Conservation (phyloP, 2,113 vertebrate genomes). For the Trachemys scripta region DNA sequence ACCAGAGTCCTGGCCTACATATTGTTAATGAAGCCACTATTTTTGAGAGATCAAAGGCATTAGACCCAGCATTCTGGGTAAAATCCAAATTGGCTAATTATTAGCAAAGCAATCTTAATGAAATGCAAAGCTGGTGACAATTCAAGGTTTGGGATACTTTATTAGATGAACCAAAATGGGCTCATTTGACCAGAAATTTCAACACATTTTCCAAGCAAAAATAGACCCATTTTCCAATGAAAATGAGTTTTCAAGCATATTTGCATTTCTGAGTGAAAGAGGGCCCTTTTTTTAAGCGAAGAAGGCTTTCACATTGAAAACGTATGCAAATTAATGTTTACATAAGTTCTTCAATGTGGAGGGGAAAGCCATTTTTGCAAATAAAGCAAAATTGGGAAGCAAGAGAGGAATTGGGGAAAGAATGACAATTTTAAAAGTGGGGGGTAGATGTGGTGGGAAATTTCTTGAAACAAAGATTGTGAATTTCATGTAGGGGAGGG, state of each 20-base stretch:
- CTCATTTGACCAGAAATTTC: constrained; percentile 51
- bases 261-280: constrained; percentile 15
- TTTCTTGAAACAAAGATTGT: constrained; percentile 8
- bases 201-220: constrained; percentile 49
- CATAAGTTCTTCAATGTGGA: neutral
- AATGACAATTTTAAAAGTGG: neutral
- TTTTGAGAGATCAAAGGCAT: constrained; percentile 17
- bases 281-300: constrained; percentile 11
- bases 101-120: constrained; percentile 47
- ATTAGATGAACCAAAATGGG: constrained; percentile 51
- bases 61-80: constrained; percentile 30
- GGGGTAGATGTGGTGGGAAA: neutral
- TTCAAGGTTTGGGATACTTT: constrained; percentile 37
- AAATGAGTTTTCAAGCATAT: neutral
- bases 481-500: neutral
- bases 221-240: neutral
- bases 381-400: constrained; percentile 9
- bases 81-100: constrained; percentile 52
- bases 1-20: neutral
- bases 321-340: constrained; percentile 15
- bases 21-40: constrained; percentile 20
- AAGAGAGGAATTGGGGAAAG: neutral
- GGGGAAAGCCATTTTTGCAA: neutral
- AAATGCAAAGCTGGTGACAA: constrained; percentile 51
- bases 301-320: constrained; percentile 37